Percentiles rank a stretch among this genome's conserved stretches.
phyloP scores from a whole-genome alignment of 2,888 invertebrate genomes.

The Steinernema scapterisci region DNA sequence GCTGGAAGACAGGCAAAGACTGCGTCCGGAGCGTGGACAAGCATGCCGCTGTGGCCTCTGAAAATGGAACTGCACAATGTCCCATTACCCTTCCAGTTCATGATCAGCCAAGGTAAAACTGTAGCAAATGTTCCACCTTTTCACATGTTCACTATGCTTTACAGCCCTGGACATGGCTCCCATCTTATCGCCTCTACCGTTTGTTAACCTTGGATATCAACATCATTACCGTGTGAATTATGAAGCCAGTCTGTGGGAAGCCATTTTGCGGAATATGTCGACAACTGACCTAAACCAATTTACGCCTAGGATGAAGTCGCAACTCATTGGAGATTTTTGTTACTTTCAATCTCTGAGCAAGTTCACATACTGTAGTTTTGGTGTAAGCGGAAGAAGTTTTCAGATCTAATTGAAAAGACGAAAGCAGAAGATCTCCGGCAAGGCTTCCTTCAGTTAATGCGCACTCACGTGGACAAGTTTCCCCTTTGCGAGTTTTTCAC shows the following conservation, averaged over 20 bases:
- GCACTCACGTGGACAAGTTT: constrained; percentile 47
- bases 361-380: neutral
- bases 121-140: neutral
- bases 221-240: constrained; percentile 51
- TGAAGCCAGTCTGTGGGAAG: constrained; percentile 44
- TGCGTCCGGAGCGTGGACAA: constrained; percentile 35
- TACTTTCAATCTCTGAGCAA: constrained; percentile 56
- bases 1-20: constrained; percentile 42
- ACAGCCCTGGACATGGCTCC: constrained; percentile 47
- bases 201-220: constrained; percentile 44
- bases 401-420: constrained; percentile 32
- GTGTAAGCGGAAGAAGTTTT: constrained; percentile 14
- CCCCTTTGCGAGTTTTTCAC: constrained; percentile 52
- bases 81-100: constrained; percentile 45
- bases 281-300: constrained; percentile 36
- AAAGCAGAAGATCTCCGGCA: constrained; percentile 37
- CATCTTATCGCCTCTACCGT: constrained; percentile 41
- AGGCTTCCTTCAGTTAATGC: constrained; percentile 42
- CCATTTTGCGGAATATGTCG: constrained; percentile 40
- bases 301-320: constrained; percentile 47
- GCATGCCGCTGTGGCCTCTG: constrained; percentile 48
- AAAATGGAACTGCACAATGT: constrained; percentile 45
- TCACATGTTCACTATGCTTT: neutral
- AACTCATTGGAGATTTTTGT: constrained; percentile 63
- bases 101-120: constrained; percentile 47